Evolutionary conservation across 1,140 invertebrate genomes (phyloP).

Genomic region (Linepithema humile): DNA sequence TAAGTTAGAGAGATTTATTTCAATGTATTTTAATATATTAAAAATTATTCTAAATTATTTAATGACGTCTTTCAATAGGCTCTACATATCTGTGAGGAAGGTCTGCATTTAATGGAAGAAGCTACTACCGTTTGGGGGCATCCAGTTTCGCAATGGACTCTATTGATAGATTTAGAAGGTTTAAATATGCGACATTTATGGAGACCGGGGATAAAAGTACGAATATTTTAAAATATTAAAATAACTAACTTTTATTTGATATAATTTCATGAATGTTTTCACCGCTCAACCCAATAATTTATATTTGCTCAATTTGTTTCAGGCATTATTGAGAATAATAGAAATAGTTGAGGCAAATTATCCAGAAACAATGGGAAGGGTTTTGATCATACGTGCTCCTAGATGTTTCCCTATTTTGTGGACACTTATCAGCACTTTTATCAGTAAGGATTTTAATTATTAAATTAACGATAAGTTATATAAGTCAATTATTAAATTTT

Average conservation of each 20-base stretch:
- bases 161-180: slow-evolving; percentile 96
- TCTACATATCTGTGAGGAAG: slow-evolving; percentile 94
- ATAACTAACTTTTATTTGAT: not conserved
- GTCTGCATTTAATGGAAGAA: slow-evolving; percentile 92
- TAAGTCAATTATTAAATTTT: slow-evolving; percentile 39
- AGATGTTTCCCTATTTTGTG: slow-evolving; percentile 98
- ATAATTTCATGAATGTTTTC: not conserved
- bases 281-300: slow-evolving; percentile 8
- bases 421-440: slow-evolving; percentile 98
- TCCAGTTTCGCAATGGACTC: slow-evolving; percentile 94
- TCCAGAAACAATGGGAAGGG: slow-evolving; percentile 97
- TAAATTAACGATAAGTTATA: slow-evolving; percentile 34
- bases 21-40: slow-evolving; percentile 11
- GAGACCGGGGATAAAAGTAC: slow-evolving; percentile 94
- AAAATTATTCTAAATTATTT: slow-evolving; percentile 20
- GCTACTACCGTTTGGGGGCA: slow-evolving; percentile 90
- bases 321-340: slow-evolving; percentile 95
- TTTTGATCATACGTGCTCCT: slow-evolving; percentile 94
- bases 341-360: slow-evolving; percentile 98
- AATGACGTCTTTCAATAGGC: slow-evolving; percentile 84
- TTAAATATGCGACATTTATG: slow-evolving; percentile 98
- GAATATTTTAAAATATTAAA: not conserved
- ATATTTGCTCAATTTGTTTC: slow-evolving; percentile 58
- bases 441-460: slow-evolving; percentile 86
- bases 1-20: slow-evolving; percentile 80